phyloP scores from a whole-genome alignment of 2,113 vertebrate species.

The Pterocles orientalis region DNA sequence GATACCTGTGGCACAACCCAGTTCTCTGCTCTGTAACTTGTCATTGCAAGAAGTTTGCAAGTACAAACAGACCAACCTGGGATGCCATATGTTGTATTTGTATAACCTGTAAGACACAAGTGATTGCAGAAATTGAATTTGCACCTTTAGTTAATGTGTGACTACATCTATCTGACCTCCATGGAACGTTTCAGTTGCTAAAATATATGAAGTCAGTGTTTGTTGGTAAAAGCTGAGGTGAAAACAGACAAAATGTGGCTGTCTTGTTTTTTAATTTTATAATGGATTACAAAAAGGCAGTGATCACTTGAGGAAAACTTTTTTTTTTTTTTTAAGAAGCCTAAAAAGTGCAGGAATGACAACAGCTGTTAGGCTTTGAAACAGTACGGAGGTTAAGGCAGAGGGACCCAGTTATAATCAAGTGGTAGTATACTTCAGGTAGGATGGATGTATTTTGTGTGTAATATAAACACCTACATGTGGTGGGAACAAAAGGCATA shows the following conservation, averaged over 20 bases:
- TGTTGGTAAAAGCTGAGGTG: background rate
- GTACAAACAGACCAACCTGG: background rate
- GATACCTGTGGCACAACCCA: background rate
- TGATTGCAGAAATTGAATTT: background rate
- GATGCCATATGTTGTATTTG: fast-evolving
- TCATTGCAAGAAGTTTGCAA: background rate
- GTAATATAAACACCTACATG: background rate
- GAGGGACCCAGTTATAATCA: no score
- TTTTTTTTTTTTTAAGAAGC: background rate
- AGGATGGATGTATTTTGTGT: background rate
- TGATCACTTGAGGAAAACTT: background rate
- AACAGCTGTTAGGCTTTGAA: background rate
- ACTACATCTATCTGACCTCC: background rate
- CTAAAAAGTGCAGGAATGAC: background rate
- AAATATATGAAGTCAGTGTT: no score
- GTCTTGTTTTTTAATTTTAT: no score
- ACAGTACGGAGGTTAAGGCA: background rate
- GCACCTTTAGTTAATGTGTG: background rate
- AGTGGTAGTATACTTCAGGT: background rate
- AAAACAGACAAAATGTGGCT: background rate
- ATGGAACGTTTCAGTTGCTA: background rate
- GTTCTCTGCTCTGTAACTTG: background rate
- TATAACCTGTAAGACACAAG: fast-evolving
- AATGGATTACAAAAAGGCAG: background rate
- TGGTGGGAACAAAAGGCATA: background rate